A percentile compares a stretch with the other conserved stretches of the same genome.
These are phyloP conservation scores for Eupeodes latifasciatus DNA, from an alignment of 2,888 invertebrate species.

Conservation along the genomic window DNA sequence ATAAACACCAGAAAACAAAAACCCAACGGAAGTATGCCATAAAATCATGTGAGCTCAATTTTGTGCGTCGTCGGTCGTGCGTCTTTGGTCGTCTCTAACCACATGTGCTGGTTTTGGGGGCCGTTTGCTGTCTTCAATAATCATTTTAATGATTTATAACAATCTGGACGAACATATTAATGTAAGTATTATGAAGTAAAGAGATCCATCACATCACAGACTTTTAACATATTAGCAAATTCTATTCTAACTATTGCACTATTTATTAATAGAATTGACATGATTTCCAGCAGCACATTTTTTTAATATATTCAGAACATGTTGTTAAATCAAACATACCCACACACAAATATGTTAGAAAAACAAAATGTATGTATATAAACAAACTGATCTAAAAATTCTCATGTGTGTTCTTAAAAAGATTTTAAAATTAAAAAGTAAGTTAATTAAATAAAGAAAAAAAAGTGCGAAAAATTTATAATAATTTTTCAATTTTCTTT, in stretches of 20 bases:
- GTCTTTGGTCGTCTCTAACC: conserved; percentile 36
- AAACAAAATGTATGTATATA: conserved; percentile 31
- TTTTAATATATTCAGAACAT: conserved; percentile 58
- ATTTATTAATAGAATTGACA: conserved; percentile 76
- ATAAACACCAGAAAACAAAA: conserved; percentile 13
- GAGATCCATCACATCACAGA: not conserved
- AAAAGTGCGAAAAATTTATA: not conserved
- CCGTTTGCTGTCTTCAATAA: conserved; percentile 55
- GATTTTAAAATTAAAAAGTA: conserved; percentile 4
- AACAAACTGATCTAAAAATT: conserved; percentile 7
- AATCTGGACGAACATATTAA: conserved; percentile 10
- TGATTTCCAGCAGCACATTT: conserved; percentile 72
- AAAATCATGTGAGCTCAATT: conserved; percentile 38
- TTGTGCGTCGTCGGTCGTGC: not conserved
- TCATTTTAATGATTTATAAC: conserved; percentile 55
- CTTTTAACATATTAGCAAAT: not conserved
- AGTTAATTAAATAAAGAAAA: conserved; percentile 12
- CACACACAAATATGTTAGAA: conserved; percentile 26
- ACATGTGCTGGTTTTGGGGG: conserved; percentile 48
- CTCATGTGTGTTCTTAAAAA: conserved; percentile 61
- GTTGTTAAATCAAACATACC: conserved; percentile 42
- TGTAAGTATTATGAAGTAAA: not conserved
- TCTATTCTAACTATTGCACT: conserved; percentile 53
- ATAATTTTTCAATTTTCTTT: not conserved
- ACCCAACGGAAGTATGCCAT: conserved; percentile 66